phyloP scores from a whole-genome alignment of 2,888 invertebrate genomes.

The Drosophila meridiana region DNA sequence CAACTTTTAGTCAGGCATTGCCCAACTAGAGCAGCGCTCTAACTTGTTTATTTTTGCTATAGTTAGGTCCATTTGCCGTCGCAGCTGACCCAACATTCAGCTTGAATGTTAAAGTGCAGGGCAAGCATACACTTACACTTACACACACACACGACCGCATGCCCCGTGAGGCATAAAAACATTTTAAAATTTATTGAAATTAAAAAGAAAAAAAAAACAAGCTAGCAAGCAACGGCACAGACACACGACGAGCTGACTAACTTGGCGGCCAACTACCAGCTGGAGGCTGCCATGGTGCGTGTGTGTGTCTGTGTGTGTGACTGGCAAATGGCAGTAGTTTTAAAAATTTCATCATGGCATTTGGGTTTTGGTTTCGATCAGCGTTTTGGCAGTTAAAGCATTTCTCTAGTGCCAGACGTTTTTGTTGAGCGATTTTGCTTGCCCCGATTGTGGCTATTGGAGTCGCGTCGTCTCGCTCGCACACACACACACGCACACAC shows the following conservation, averaged over 20 bases:
- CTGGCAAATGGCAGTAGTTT: conserved; percentile 58
- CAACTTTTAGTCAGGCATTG: background rate
- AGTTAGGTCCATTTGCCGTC: conserved; percentile 18
- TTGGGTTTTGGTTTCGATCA: conserved; percentile 57
- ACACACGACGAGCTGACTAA: conserved; percentile 25
- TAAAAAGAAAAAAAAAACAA: conserved; percentile 13
- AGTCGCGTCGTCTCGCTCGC: conserved; percentile 22
- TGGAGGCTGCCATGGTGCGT: conserved; percentile 3
- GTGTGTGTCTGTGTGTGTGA: conserved; percentile 16
- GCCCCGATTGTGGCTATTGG: conserved; percentile 58
- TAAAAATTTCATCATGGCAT: conserved; percentile 61
- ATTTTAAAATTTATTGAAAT: conserved; percentile 60
- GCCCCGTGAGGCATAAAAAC: conserved; percentile 46
- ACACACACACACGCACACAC: background rate
- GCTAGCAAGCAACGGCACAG: conserved; percentile 10
- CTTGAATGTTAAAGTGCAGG: conserved; percentile 17
- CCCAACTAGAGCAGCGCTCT: background rate
- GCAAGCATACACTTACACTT: conserved; percentile 5
- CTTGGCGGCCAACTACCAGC: conserved; percentile 28
- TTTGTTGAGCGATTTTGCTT: conserved; percentile 61
- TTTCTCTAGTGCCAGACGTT: conserved; percentile 53
- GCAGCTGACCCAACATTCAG: conserved; percentile 17
- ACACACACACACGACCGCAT: conserved; percentile 10
- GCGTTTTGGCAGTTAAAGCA: conserved; percentile 57
- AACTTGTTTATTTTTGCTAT: conserved; percentile 8